Percentiles rank a stretch among this genome's conserved stretches.
Conservation (phyloP, 2,888 invertebrate genomes). For the Papilio gigon region DNA sequence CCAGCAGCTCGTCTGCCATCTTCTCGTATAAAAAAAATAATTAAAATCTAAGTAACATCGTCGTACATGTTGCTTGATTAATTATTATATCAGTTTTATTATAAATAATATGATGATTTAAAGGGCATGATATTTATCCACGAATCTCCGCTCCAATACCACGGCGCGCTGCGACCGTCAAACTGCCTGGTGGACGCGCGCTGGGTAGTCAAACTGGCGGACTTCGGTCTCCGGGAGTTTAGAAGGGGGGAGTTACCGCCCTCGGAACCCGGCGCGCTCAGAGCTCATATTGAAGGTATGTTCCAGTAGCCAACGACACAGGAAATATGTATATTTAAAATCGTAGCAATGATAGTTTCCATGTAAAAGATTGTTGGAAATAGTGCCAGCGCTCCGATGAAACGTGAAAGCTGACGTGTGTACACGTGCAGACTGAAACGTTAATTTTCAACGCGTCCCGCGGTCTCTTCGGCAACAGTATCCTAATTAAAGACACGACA, state of each 20-base stretch:
- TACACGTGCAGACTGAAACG: no score
- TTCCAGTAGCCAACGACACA: conserved; percentile 37
- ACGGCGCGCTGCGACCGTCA: conserved; percentile 93
- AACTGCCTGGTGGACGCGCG: conserved; percentile 97
- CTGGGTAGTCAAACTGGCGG: conserved; percentile 96
- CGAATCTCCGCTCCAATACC: conserved; percentile 92
- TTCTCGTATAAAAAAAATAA: no score
- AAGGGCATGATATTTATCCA: conserved; percentile 96
- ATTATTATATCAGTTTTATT: no score
- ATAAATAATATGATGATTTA: conserved; percentile 4
- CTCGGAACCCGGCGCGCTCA: conserved; percentile 82
- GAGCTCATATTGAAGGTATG: conserved; percentile 88
- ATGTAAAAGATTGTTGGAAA: background rate
- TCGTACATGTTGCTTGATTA: no score
- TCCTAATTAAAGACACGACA: no score
- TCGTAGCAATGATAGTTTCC: background rate
- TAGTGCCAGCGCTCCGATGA: background rate
- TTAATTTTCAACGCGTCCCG: no score
- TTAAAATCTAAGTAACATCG: no score
- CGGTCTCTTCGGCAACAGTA: no score
- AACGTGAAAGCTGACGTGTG: background rate
- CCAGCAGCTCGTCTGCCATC: no score
- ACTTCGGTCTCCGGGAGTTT: conserved; percentile 95
- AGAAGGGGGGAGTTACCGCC: conserved; percentile 88
- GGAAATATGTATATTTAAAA: background rate